phyloP scores from a whole-genome alignment of 2,113 vertebrate species.

The Pelmatolapia mariae region DNA sequence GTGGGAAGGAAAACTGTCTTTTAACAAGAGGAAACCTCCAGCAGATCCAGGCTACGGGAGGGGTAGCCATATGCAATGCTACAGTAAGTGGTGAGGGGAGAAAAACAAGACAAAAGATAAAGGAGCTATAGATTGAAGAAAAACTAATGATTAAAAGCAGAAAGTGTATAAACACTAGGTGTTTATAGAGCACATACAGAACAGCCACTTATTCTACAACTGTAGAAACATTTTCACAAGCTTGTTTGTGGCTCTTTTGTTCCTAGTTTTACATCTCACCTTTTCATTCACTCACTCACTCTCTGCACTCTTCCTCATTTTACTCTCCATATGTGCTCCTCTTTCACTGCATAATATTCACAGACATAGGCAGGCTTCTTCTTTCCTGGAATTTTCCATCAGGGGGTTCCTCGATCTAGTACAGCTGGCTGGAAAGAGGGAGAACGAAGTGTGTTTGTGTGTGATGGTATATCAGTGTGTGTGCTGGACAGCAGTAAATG shows the following conservation, averaged over 20 bases:
- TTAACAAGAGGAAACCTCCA: neutral
- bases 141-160: neutral
- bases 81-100: neutral
- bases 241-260: neutral
- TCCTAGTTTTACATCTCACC: neutral
- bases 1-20: neutral
- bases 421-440: slow-evolving; percentile 12
- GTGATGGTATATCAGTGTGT: neutral
- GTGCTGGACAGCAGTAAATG: slow-evolving; percentile 34
- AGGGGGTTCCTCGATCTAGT: slow-evolving; percentile 15
- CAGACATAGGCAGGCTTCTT: neutral
- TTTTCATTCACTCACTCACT: neutral
- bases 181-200: neutral
- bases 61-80: neutral
- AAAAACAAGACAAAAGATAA: neutral
- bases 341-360: neutral
- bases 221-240: neutral
- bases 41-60: neutral
- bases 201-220: neutral
- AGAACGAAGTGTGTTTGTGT: neutral
- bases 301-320: too few species aligned
- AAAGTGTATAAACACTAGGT: neutral
- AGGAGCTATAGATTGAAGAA: neutral
- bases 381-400: slow-evolving; percentile 17
- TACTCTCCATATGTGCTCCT: neutral